Conservation (phyloP, 2,888 invertebrate genomes). For the Hanleya hanleyi region DNA sequence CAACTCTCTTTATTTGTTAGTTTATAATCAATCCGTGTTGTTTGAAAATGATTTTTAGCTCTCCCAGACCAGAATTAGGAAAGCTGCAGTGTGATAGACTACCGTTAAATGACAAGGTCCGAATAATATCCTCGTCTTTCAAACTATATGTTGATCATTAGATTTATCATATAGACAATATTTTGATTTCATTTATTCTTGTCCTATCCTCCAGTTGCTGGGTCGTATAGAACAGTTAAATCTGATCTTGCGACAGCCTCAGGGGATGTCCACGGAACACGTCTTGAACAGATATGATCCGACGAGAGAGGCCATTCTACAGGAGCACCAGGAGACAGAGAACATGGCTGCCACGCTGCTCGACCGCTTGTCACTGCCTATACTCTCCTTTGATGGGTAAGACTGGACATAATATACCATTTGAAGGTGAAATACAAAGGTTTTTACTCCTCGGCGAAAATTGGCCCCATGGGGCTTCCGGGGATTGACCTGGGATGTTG, state of each 20-base stretch:
- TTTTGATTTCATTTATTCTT: background rate
- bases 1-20: too few relatives aligned
- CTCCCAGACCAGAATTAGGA: too few relatives aligned
- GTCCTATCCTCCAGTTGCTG: slow-evolving; percentile 50
- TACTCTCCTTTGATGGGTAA: slow-evolving; percentile 63
- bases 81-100: too few relatives aligned
- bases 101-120: too few relatives aligned
- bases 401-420: too few relatives aligned
- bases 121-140: background rate
- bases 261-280: slow-evolving; percentile 43
- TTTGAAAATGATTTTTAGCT: too few relatives aligned
- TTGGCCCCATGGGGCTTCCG: background rate
- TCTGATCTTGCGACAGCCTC: slow-evolving; percentile 57
- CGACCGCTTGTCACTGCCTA: slow-evolving; percentile 62
- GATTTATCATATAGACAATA: background rate
- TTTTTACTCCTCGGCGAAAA: background rate
- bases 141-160: too few relatives aligned
- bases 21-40: too few relatives aligned
- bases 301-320: slow-evolving; percentile 48
- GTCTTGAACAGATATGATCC: slow-evolving; percentile 51
- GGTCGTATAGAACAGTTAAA: slow-evolving; percentile 62
- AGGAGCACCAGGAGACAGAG: slow-evolving; percentile 56
- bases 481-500: too few relatives aligned
- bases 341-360: slow-evolving; percentile 64
- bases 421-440: too few relatives aligned